Evolutionary conservation across 1,140 invertebrate species (phyloP).

Genomic region (Drosophila kurseongensis): DNA sequence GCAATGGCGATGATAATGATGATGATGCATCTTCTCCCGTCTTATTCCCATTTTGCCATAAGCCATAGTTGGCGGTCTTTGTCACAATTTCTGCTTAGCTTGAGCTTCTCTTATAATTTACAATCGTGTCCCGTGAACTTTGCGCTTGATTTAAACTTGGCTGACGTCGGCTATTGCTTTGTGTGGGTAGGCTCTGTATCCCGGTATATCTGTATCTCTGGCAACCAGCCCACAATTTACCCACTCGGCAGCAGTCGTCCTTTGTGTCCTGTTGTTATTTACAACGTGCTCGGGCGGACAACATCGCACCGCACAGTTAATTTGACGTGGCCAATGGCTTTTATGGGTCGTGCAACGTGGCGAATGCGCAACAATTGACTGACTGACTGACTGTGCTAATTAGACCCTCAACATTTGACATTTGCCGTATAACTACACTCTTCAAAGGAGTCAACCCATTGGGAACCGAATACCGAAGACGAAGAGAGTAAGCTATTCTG

Average conservation of each 20-base stretch:
- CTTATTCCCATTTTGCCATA: slow-evolving; percentile 2
- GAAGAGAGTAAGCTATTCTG: no score
- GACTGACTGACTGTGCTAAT: slow-evolving; percentile 44
- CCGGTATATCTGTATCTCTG: slow-evolving; percentile 1
- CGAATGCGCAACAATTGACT: slow-evolving; percentile 68
- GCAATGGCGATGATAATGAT: slow-evolving; percentile 23
- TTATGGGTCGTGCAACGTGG: slow-evolving; percentile 32
- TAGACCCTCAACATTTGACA: slow-evolving; percentile 49
- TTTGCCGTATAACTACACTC: slow-evolving; percentile 19
- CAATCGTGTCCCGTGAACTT: slow-evolving; percentile 72
- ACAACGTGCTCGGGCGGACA: slow-evolving; percentile 58
- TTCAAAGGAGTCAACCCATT: neutral
- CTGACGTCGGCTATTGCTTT: slow-evolving; percentile 73
- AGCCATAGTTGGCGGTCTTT: slow-evolving; percentile 34
- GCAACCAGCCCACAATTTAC: neutral
- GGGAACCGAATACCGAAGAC: no score
- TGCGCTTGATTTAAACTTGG: slow-evolving; percentile 77
- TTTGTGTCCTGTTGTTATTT: slow-evolving; percentile 71
- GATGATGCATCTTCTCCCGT: slow-evolving; percentile 20
- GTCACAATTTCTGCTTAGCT: slow-evolving; percentile 64
- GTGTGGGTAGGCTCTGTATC: slow-evolving; percentile 1
- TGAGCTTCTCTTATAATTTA: slow-evolving; percentile 72
- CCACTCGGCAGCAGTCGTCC: slow-evolving; percentile 34
- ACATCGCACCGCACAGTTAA: slow-evolving; percentile 56
- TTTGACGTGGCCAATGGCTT: slow-evolving; percentile 63